These are phyloP conservation scores for Rhinopomastus cyanomelas DNA, from an alignment of 2,113 vertebrate species.

Conservation along the genomic window DNA sequence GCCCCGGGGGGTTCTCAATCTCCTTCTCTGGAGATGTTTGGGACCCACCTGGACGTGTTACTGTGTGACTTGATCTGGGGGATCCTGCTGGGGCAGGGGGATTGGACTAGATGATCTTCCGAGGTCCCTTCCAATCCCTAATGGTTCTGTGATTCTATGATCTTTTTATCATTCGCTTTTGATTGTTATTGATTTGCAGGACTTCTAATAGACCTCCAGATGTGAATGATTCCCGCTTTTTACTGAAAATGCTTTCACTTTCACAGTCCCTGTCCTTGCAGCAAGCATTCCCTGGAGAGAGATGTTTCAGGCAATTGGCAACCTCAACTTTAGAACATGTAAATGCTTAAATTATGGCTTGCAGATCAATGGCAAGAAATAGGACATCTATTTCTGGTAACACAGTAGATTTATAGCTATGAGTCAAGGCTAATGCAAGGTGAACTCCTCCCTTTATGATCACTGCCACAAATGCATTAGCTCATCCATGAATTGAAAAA, in stretches of 20 bases:
- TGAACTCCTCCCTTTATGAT: conserved; percentile 68
- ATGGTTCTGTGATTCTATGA: no score
- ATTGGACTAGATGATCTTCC: no score
- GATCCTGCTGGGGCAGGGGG: no score
- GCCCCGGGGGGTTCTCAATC: no score
- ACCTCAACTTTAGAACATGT: conserved; percentile 52
- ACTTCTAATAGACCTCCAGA: background rate
- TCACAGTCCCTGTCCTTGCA: background rate
- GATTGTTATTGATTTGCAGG: background rate
- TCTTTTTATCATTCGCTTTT: background rate
- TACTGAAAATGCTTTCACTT: conserved; percentile 14
- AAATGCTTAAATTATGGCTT: conserved; percentile 72
- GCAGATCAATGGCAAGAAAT: conserved; percentile 74
- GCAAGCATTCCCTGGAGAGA: conserved; percentile 26
- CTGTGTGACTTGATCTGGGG: no score
- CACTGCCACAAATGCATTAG: conserved; percentile 57
- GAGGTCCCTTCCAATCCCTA: no score
- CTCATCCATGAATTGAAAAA: conserved; percentile 69
- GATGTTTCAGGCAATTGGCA: conserved; percentile 30
- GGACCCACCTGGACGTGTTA: no score
- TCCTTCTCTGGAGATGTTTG: no score
- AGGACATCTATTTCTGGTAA: conserved; percentile 78
- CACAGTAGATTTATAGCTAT: conserved; percentile 70
- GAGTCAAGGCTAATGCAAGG: conserved; percentile 72
- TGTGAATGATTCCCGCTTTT: background rate